phyloP scores from a whole-genome alignment of 2,888 invertebrate genomes.

The Thalpophila matura region DNA sequence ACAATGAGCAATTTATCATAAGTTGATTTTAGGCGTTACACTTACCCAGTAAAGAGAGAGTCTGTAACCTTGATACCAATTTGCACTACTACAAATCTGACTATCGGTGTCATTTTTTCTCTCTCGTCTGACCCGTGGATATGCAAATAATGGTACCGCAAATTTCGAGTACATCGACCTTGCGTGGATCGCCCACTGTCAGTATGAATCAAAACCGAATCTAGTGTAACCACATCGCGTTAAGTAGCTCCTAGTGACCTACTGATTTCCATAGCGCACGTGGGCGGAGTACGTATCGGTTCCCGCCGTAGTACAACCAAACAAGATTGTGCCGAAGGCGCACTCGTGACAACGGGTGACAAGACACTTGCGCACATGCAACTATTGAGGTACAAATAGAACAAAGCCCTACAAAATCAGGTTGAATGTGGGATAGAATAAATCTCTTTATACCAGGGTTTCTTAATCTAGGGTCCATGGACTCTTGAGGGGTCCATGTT shows the following conservation, averaged over 20 bases:
- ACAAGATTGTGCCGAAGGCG: conserved; percentile 9
- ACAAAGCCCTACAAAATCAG: too few species aligned
- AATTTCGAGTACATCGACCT: conserved; percentile 89
- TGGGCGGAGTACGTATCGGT: conserved; percentile 74
- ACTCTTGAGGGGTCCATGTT: too few species aligned
- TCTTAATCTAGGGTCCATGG: too few species aligned
- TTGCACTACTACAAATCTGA: conserved; percentile 80
- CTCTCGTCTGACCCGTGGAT: conserved; percentile 79
- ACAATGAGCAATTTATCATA: conserved; percentile 90
- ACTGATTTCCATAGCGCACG: conserved; percentile 87
- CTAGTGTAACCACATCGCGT: conserved; percentile 74
- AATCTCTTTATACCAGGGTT: too few species aligned
- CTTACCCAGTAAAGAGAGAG: conserved; percentile 90
- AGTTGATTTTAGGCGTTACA: conserved; percentile 88
- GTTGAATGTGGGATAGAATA: too few species aligned
- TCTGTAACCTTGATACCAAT: conserved; percentile 88
- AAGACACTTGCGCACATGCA: background rate
- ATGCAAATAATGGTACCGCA: conserved; percentile 89
- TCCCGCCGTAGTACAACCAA: conserved; percentile 64
- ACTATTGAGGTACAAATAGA: background rate
- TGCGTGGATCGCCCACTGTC: conserved; percentile 82
- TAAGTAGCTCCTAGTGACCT: conserved; percentile 87
- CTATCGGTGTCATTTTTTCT: conserved; percentile 88
- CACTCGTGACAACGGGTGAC: background rate
- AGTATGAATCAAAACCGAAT: conserved; percentile 82